Base-by-base conservation (phyloP, 2,888 invertebrate species). In the Oeneis ivallda region DNA sequence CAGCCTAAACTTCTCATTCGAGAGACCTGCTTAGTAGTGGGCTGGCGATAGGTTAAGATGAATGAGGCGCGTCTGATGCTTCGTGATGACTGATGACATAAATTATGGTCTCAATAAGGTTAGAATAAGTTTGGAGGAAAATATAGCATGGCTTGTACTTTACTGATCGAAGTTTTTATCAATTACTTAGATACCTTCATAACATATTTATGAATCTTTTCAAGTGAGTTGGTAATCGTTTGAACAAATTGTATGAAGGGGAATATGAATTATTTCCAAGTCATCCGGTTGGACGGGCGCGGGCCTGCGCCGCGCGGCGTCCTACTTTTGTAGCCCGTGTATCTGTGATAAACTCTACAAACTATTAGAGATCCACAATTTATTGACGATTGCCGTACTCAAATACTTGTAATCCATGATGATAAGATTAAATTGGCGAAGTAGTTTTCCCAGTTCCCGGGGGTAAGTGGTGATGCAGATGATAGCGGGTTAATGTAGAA, bases 241-340 rank as follows among this genome's bases (percentile, higher is more conserved):
- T 57, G 57, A 43, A 57, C 54, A 54, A 54, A 37, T 41, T 0
- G 41, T 41, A 43, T 11, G 19, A 43, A 57, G 32, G 47, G 32
- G 41, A 57, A 19, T 17, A 57, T 39, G 50, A 57, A 56, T 41
- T 15, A 32, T 63, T 49, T 63, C 37, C 57, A 57, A 63, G 57
- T 57, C 56, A 57, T 63, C 57, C 63, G 57, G 50, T 50, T 2
- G 47, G 47, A 56, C 26, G 26, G 26, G 26, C 26, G 37, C 49
- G 49, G 50, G 57, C 56, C 47, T 57, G 56, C 45, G 59, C 47
- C 57, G 56, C 45, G 59, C 47, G 57, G 56, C 45, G 59, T 53
- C 53, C 52, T 59, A 59, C 64, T 59, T 64, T 26, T 26, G 26
- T 26, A 26, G 26, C 26, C 17, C 15, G 15, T 26, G 53, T 34